Percentiles rank a stretch among this genome's conserved stretches.
Evolutionary conservation across 2,888 invertebrate species (phyloP).

Genomic region (Incurvaria masculella): DNA sequence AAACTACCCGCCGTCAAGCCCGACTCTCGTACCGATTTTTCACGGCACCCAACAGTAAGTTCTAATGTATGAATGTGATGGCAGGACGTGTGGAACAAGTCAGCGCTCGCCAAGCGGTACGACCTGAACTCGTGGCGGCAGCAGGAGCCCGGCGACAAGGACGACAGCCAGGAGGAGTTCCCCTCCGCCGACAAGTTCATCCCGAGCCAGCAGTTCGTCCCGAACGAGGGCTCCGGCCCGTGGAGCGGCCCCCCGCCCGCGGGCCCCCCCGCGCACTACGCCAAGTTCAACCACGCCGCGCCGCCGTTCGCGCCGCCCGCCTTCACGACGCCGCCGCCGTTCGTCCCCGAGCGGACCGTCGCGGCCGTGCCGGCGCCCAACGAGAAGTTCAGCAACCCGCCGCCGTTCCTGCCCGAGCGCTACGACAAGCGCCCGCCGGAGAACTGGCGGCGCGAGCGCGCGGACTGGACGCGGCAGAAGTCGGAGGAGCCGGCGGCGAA

Average conservation of each 20-base stretch:
- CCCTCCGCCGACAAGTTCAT: conserved; percentile 33
- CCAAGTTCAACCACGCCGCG: not conserved
- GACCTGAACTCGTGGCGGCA: conserved; percentile 47
- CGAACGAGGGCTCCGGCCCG: not conserved
- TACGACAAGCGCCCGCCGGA: conserved; percentile 27
- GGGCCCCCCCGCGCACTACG: no score
- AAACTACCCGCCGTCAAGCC: no score
- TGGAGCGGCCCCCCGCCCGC: conserved; percentile 18
- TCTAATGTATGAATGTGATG: no score
- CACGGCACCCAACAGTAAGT: not conserved
- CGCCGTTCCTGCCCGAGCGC: not conserved
- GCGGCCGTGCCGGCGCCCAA: not conserved
- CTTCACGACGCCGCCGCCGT: not conserved
- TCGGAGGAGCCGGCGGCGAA: conserved; percentile 30
- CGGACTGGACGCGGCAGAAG: conserved; percentile 34
- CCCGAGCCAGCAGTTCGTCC: conserved; percentile 22
- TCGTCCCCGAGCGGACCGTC: not conserved
- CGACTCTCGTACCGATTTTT: not conserved
- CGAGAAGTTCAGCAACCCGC: not conserved
- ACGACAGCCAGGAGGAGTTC: conserved; percentile 30
- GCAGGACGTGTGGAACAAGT: conserved; percentile 29
- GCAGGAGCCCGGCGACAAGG: conserved; percentile 26
- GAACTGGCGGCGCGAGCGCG: conserved; percentile 43
- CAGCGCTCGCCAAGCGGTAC: conserved; percentile 33
- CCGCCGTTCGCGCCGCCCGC: not conserved